Evolutionary conservation across 2,113 vertebrate genomes (phyloP), one percentile per base, ranked within the genome.

Genomic region (Anolis sagrei): DNA sequence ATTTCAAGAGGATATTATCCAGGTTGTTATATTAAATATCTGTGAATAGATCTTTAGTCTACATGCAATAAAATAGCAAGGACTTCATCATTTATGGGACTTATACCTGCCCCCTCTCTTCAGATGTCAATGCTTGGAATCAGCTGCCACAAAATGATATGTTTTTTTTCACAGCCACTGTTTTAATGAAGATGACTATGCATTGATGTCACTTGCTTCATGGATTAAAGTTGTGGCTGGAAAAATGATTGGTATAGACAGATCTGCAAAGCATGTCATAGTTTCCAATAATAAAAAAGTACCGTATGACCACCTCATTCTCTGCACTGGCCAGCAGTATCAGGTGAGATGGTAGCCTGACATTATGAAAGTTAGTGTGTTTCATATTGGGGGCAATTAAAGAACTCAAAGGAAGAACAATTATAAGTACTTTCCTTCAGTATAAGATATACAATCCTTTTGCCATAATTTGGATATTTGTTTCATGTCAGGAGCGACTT

Each of bases 271-370:
- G 90, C 93, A 96, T 0, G 91, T 99, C 0, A 76, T 96, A 1
- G 93, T 99, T 90, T 97, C 96, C n/a, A 81, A 90, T 1, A 92
- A 91, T 0, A 87, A 88, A 70, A 93, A 90, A 16, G 95, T 99
- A 16, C 95, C 95, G 0, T 99, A 99, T 0, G 98, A 99, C 90
- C 95, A 98, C 93, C 97, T 99, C 77, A 85, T 99, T 86, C 97
- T 99, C 85, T 98, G 98, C 61, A 97, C 95, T 0, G 99, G 98
- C 11, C 97, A 97, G 91, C 98, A 97, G 90, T 98, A 98, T 94
- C 98, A 97, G 97, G 99, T 99, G 82, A 97, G 92, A 32, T 0
- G 18, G 6, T 5, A 25, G 2, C 76, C 19, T 4, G 0, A 8
- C 39, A 36, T 29, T 11, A 3, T 21, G 54, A 0, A 85, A n/a